Base-by-base conservation (phyloP, 2,113 vertebrate genomes). In the Lophura nycthemera region DNA sequence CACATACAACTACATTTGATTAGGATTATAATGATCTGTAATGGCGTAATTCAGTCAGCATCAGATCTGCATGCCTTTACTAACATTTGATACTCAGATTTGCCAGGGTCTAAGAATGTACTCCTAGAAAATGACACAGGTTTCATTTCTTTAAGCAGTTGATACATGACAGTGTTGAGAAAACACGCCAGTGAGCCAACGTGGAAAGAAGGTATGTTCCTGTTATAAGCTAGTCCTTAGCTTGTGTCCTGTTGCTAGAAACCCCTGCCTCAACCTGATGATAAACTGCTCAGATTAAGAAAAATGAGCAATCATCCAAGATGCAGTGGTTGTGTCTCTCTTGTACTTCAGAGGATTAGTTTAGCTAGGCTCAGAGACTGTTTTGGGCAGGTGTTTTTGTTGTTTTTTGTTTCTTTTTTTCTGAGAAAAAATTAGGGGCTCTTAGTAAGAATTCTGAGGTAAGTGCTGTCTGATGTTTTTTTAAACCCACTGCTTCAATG, bases 91-190 rank as follows among this genome's bases (percentile, higher is more conserved):
- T 89, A 84, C 16, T 13, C 32, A 75, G 63, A 47, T 52, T 64
- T 60, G 40, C n/a, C 92, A 36, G 43, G 54, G 67, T 79, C 43
- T 72, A 65, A 36, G 78, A 91, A 91, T 82, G 36, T 13, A 91
- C 92, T 95, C 59, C 78, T 76, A 57, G 81, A 90, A 91, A 82
- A 79, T 83, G 89, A 63, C 30, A 30, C 7, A 69, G 30, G 2
- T 89, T 87, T 87, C 1, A 29, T 82, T 93, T 87, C 40, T 87
- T 79, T 87, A 79, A 65, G 84, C 76, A 92, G 88, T 27, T 79
- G 85, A 61, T 76, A 45, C 0, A 1, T 73, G 71, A 89, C 30
- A 72, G n/a, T 1, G 3, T 65, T 89, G 18, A 79, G 15, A 73
- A 89, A 89, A 91, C 40, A 89, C 79, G 27, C 5, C 5, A 3